Evolutionary conservation across 2,888 invertebrate species (phyloP).

Genomic region (Dorcus hopei): DNA sequence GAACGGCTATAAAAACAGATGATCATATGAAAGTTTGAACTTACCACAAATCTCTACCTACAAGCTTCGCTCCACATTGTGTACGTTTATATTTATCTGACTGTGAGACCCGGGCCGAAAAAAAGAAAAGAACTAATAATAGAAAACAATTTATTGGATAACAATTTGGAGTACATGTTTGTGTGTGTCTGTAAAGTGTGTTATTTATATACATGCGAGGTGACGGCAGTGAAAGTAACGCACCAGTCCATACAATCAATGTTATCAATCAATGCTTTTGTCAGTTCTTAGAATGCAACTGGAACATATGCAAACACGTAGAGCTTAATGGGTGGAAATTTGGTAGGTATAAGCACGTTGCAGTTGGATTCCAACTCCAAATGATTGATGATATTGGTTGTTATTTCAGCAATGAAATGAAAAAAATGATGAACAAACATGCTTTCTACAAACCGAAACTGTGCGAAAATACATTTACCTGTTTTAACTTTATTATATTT

Average conservation of each 20-base stretch:
- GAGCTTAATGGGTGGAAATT: constrained; percentile 28
- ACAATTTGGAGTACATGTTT: constrained; percentile 16
- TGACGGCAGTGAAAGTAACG: not conserved
- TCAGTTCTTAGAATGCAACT: constrained; percentile 22
- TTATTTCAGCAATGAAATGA: too few relatives aligned
- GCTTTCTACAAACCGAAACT: too few relatives aligned
- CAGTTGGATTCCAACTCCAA: constrained; percentile 11
- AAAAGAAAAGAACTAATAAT: constrained; percentile 31
- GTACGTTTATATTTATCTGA: not conserved
- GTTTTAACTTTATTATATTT: too few relatives aligned
- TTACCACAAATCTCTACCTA: constrained; percentile 13
- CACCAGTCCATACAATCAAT: not conserved
- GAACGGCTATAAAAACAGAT: constrained; percentile 37
- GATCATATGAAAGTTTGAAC: constrained; percentile 13
- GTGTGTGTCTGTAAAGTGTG: constrained; percentile 18
- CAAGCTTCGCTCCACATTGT: not conserved
- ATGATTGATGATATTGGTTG: too few relatives aligned
- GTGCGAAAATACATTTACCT: too few relatives aligned
- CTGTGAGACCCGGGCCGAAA: not conserved
- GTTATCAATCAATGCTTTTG: too few relatives aligned
- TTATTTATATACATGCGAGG: constrained; percentile 15
- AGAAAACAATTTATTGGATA: constrained; percentile 42
- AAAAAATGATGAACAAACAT: too few relatives aligned
- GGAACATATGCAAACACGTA: constrained; percentile 38
- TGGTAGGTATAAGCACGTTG: constrained; percentile 15